Percentiles rank a stretch among this genome's conserved stretches.
phyloP scores from a whole-genome alignment of 2,797 vertebrate genomes.

The Falco cherrug region DNA sequence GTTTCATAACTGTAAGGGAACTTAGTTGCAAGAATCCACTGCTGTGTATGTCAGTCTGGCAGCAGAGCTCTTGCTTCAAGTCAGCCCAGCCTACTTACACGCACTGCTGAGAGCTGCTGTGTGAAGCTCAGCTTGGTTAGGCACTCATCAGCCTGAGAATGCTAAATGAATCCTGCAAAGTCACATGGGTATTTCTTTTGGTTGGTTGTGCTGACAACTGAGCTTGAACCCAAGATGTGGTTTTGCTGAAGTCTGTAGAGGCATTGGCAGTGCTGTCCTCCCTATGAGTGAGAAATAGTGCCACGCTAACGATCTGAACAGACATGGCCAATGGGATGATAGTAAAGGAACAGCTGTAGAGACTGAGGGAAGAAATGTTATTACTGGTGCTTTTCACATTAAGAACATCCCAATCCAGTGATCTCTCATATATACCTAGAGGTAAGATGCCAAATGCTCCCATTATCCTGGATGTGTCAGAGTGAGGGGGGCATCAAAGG shows the following conservation, averaged over 20 bases:
- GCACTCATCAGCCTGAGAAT: background rate
- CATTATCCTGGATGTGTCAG: background rate
- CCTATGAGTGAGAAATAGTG: background rate
- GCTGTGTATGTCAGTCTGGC: background rate
- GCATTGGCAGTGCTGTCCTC: accelerated
- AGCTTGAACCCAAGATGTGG: background rate
- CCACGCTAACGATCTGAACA: background rate
- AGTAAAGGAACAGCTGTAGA: background rate
- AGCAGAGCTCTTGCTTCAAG: background rate
- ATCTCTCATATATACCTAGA: background rate
- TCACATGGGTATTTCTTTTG: background rate
- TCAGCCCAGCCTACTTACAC: background rate
- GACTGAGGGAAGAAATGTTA: background rate
- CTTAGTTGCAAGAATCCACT: background rate
- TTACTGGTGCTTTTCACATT: background rate
- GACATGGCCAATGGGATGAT: background rate
- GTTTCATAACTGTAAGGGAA: background rate
- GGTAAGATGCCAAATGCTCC: background rate
- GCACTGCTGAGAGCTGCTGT: background rate
- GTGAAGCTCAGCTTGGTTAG: background rate
- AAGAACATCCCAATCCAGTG: no score
- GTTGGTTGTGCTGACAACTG: background rate
- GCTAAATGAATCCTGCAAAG: background rate
- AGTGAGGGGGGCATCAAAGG: background rate
- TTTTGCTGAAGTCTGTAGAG: background rate